Percentiles rank a stretch among this genome's conserved stretches.
These are phyloP conservation scores for Melitaea athalia DNA, from an alignment of 2,888 invertebrate species.

Conservation along the genomic window DNA sequence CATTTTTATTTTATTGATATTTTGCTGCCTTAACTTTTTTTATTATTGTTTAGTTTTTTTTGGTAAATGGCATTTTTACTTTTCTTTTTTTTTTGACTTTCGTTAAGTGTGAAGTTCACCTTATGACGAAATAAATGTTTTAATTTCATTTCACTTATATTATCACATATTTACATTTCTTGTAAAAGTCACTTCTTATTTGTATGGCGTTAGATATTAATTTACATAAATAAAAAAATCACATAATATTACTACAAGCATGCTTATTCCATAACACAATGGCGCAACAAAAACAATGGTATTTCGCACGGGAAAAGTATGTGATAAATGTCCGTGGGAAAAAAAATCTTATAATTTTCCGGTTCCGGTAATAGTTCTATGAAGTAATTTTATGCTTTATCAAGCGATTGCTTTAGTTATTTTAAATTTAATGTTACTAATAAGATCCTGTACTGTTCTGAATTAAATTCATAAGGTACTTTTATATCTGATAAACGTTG, in stretches of 20 bases:
- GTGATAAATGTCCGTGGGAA: conserved; percentile 23
- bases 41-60: too few species aligned
- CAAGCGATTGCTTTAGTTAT: too few species aligned
- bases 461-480: too few species aligned
- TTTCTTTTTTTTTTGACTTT: too few species aligned
- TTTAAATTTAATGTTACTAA: too few species aligned
- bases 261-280: conserved; percentile 5
- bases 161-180: conserved; percentile 1
- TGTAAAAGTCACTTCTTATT: conserved; percentile 5
- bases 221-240: not conserved
- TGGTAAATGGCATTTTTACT: too few species aligned
- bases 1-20: too few species aligned
- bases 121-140: not conserved
- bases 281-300: conserved; percentile 8
- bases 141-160: too few species aligned
- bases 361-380: not conserved
- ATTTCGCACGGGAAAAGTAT: conserved; percentile 21
- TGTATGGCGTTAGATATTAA: conserved; percentile 4
- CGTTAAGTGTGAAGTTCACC: too few species aligned
- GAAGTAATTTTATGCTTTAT: not conserved
- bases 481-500: too few species aligned
- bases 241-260: not conserved
- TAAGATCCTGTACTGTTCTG: too few species aligned
- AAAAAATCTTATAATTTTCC: conserved; percentile 9
- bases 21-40: too few species aligned